Base-by-base conservation (phyloP, 1,140 invertebrate species). In the Stegodyphus dumicola region DNA sequence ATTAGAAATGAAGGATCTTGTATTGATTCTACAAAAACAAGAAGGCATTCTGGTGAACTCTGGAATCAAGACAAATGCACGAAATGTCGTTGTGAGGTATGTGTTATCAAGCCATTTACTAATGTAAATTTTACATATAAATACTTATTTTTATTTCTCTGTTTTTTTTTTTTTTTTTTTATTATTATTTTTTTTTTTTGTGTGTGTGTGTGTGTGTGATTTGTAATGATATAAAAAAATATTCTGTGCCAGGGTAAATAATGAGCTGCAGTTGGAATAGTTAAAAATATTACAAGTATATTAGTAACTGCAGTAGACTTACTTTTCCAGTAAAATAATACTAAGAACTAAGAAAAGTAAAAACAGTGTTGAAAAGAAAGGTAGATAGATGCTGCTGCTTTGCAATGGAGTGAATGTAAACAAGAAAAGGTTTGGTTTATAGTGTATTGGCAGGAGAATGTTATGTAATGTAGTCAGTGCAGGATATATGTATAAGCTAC, bases 31-130 rank as follows among this genome's bases (percentile, higher is more conserved):
- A 89, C 89, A 67, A 91, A 91, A 60, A 89, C 88, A 64, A 89
- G 88, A 18, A 89, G 91, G 54, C 88, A 90, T 64, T 90, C 92
- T 87, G 91, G 91, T 77, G 91, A 92, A 75, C 88, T 89, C 48
- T 93, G 93, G 92, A 89, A 90, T 3, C 89, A 90, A 78, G 91
- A 93, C 83, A 89, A 89, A n/a, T 93, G 93, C 87, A 92, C 91
- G 86, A 89, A 89, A 64, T 93, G 92, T 88, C 88, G 90, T 76
- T 93, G 92, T 87, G 89, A 91, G 89, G 91, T 92, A 88, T 87
- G 87, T 86, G 49, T 49, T 70, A 6, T 49, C 49, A 3, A 15
- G 7, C 18, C 17, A 75, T 6, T 33, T 18, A 51, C 7, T 56
- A 11, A 18, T 7, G 5, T 0, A 15, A 52, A 5, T 9, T 10